Conservation (phyloP, 1,140 invertebrate species). For the Heliconius hermathena region DNA sequence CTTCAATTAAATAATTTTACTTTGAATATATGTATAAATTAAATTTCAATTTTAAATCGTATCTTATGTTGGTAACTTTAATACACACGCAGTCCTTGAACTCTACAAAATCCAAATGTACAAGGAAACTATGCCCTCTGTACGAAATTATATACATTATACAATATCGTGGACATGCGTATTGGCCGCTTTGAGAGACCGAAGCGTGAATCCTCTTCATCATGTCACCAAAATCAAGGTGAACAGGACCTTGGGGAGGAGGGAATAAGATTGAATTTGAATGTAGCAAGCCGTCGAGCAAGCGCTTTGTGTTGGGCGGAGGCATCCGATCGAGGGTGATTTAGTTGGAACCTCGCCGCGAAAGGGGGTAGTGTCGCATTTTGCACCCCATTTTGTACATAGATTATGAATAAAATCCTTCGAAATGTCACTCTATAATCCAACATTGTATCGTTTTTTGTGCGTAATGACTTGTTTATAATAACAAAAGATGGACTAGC, state of each 20-base stretch:
- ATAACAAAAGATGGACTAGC: constrained; percentile 31
- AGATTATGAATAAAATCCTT: constrained; percentile 70
- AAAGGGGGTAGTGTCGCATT: constrained; percentile 64
- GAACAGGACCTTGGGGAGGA: constrained; percentile 52
- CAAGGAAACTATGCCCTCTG: constrained; percentile 76
- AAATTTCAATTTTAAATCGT: constrained; percentile 17
- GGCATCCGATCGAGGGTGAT: constrained; percentile 76
- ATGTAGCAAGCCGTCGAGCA: constrained; percentile 54
- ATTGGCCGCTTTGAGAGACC: constrained; percentile 75
- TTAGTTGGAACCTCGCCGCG: constrained; percentile 76
- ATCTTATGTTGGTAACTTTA: constrained; percentile 53
- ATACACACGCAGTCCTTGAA: constrained; percentile 78
- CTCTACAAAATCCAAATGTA: constrained; percentile 76
- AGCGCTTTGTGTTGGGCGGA: constrained; percentile 79
- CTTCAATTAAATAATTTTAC: neutral
- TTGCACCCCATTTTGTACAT: constrained; percentile 61
- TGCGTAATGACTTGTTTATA: constrained; percentile 42
- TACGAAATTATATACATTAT: constrained; percentile 71
- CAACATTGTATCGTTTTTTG: constrained; percentile 51
- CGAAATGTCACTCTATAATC: constrained; percentile 67
- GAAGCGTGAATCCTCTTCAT: constrained; percentile 76
- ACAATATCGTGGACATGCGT: constrained; percentile 79
- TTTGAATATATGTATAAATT: neutral
- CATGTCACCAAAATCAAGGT: constrained; percentile 43
- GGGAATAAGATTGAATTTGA: constrained; percentile 46